Conservation (phyloP, 2,888 invertebrate species). For the Rhopalosiphum nymphaeae region DNA sequence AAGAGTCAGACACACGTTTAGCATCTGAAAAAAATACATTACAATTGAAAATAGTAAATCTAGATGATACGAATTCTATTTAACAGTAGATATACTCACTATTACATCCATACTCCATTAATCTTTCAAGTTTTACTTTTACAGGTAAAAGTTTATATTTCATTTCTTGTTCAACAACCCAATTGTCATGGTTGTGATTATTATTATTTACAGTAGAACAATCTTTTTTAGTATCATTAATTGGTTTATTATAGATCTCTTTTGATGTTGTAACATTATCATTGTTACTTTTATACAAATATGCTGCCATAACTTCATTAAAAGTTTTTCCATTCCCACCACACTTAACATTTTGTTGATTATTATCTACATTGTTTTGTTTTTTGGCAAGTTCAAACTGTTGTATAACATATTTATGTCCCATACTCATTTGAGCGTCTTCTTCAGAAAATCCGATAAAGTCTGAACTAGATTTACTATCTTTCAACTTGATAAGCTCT, state of each 20-base stretch:
- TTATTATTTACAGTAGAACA: constrained; percentile 41
- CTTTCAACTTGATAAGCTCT: constrained; percentile 16
- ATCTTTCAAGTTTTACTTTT: constrained; percentile 52
- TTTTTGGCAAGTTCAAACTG: constrained; percentile 23
- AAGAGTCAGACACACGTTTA: constrained; percentile 16
- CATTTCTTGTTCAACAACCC: constrained; percentile 56
- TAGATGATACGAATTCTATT: not conserved
- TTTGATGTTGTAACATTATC: not conserved
- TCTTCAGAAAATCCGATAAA: constrained; percentile 47
- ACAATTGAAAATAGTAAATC: not conserved
- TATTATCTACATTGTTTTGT: not conserved
- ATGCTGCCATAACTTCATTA: constrained; percentile 24
- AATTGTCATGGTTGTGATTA: constrained; percentile 28
- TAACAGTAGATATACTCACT: constrained; percentile 27
- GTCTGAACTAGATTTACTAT: not conserved
- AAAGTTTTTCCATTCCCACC: not conserved
- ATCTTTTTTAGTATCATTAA: not conserved
- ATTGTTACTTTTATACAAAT: constrained; percentile 30
- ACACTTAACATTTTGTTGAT: not conserved
- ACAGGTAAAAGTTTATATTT: constrained; percentile 57
- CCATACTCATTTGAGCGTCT: not conserved
- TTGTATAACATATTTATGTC: constrained; percentile 21
- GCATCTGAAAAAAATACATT: constrained; percentile 4
- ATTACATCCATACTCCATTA: constrained; percentile 18
- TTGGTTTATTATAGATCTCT: not conserved